Conservation (phyloP, 2,113 vertebrate genomes). For the Mastomys natalensis region DNA sequence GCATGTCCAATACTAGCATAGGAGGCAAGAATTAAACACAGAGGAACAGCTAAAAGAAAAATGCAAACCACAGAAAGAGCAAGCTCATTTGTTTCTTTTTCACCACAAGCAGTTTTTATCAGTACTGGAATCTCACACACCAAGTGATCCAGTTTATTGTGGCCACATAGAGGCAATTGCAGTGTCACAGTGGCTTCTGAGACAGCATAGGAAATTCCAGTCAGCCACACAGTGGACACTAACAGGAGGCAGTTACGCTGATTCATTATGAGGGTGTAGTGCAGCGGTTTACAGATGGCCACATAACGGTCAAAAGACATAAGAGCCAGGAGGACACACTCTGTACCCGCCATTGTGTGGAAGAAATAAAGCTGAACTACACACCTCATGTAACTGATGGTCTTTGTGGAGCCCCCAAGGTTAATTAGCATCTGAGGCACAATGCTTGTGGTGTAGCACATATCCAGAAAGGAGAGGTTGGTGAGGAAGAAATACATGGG, state of each 20-base stretch:
- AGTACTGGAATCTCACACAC: conserved; percentile 68
- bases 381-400: conserved; percentile 50
- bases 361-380: conserved; percentile 65
- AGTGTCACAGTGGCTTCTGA: conserved; percentile 54
- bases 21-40: conserved; percentile 59
- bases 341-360: conserved; percentile 17
- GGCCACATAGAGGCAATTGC: conserved; percentile 55
- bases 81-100: conserved; percentile 35
- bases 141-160: conserved; percentile 53
- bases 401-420: conserved; percentile 35
- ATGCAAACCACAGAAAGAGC: conserved; percentile 11
- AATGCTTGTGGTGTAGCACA: conserved; percentile 24
- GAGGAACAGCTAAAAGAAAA: conserved; percentile 61
- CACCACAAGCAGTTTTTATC: conserved; percentile 62
- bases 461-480: background rate
- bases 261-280: conserved; percentile 71
- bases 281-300: conserved; percentile 70
- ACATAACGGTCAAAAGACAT: conserved; percentile 63
- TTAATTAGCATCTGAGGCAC: conserved; percentile 60
- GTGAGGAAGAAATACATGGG: conserved; percentile 26
- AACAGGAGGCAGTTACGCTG: background rate
- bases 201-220: conserved; percentile 46
- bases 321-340: conserved; percentile 20
- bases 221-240: conserved; percentile 32
- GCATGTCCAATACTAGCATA: conserved; percentile 59